A percentile compares a stretch with the other conserved stretches of the same genome.
Evolutionary conservation across 1,140 invertebrate species (phyloP).

Genomic region (Mesaphorura yosii): DNA sequence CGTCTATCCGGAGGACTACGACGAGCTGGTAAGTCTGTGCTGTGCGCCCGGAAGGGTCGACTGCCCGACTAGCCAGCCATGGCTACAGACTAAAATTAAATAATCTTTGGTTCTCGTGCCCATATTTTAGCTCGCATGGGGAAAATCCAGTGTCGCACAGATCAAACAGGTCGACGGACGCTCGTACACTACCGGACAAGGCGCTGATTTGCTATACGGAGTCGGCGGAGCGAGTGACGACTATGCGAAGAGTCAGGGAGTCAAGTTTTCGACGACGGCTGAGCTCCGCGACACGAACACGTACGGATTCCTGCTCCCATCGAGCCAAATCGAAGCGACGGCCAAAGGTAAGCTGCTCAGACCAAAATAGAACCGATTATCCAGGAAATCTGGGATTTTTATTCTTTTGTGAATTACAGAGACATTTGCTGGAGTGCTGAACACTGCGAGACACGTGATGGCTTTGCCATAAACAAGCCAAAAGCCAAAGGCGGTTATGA

Average conservation of each 20-base stretch:
- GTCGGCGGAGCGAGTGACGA: constrained; percentile 16
- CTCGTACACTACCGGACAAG: constrained; percentile 4
- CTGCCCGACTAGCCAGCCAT: no score
- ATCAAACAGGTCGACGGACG: constrained; percentile 2
- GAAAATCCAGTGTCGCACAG: neutral
- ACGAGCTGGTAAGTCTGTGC: constrained; percentile 31
- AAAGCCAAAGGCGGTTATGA: no score
- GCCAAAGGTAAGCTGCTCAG: neutral
- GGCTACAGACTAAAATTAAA: no score
- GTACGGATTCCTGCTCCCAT: constrained; percentile 1
- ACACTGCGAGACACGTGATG: neutral
- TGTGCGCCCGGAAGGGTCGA: no score
- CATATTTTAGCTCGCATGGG: no score
- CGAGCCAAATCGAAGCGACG: constrained; percentile 1
- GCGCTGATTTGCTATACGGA: constrained; percentile 5
- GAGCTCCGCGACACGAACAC: neutral
- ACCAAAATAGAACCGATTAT: neutral
- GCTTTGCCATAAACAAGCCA: no score
- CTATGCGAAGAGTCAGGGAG: constrained; percentile 7
- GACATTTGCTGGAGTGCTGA: neutral
- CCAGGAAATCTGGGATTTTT: neutral
- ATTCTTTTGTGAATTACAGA: neutral
- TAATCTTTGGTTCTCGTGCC: neutral
- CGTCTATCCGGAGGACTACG: constrained; percentile 31
- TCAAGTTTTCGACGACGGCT: constrained; percentile 7